Evolutionary conservation across 2,113 vertebrate species (phyloP), one percentile per base, ranked within the genome.

Genomic region (Oophaga pumilio): DNA sequence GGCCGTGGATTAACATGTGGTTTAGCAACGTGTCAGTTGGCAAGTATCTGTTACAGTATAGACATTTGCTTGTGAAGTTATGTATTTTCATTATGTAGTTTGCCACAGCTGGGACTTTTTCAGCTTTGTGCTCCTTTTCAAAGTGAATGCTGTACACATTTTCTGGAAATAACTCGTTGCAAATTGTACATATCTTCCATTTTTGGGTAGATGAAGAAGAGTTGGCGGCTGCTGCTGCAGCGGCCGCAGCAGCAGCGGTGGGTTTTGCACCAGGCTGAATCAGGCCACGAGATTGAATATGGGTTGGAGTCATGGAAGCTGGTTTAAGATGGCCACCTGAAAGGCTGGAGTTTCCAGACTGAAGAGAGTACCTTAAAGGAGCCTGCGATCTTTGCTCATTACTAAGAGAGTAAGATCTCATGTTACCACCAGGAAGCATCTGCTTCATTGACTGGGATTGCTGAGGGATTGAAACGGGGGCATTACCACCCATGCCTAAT

Each of bases 21-120:
- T 99, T 99, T 66, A 99, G 95, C 91, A 99, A 91, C 0, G 98
- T 99, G 91, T 99, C 98, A 28, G 97, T 99, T 90, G 98, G 98
- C 89, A 99, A 93, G 91, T 99, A 99, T 78, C 98, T 97, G 91
- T 99, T 99, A 94, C 98, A 99, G 94, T 99, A 99, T 86, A 99
- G 95, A 95, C 98, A 99, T 94, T 99, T 99, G 94, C 97, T 99
- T 92, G 98, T 99, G 91, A 99, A 99, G 93, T 99, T 99, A 93
- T 99, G 97, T 93, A 99, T 99, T 93, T 99, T 99, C 98, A 99
- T 99, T 88, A 99, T 99, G 93, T 99, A 99, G 92, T 98, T 99
- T 91, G 98, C 98, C 76, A 99, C 97, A 0, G 98, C 98, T 0
- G 97, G 98, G 69, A 99, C 97, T 94, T 99, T 99, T 93, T 99